These are phyloP conservation scores for Porites lutea DNA, from an alignment of 64 coral and sea anemone species.

Conservation along the genomic window DNA sequence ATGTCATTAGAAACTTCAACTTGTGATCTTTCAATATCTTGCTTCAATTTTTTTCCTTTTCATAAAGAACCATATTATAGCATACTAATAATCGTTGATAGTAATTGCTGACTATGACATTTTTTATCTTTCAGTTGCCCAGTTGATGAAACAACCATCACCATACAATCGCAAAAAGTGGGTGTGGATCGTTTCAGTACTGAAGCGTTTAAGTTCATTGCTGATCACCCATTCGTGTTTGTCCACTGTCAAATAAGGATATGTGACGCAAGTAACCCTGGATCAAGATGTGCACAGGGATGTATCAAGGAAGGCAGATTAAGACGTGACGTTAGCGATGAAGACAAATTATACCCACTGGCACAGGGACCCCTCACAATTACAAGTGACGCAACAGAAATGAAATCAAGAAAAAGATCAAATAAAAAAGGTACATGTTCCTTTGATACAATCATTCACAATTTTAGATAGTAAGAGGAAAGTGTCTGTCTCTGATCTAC, in stretches of 20 bases:
- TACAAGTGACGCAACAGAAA: not conserved
- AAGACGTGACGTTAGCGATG: not conserved
- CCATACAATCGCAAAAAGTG: not conserved
- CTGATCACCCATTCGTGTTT: constrained; percentile 27
- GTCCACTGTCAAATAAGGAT: constrained; percentile 9
- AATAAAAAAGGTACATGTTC: not conserved
- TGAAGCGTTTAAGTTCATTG: constrained; percentile 10
- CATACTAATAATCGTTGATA: too few relatives aligned
- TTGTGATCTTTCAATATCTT: too few relatives aligned
- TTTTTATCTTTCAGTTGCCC: not conserved
- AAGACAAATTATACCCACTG: not conserved
- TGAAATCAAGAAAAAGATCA: not conserved
- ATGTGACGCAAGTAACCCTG: not conserved
- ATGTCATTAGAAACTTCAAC: too few relatives aligned
- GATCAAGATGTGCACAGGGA: not conserved
- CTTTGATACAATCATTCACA: not conserved
- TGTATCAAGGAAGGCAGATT: not conserved
- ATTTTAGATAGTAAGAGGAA: too few relatives aligned
- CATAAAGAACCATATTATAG: too few relatives aligned
- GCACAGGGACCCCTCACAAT: not conserved
- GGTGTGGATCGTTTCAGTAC: not conserved
- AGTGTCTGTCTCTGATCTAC: too few relatives aligned
- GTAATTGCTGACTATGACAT: not conserved
- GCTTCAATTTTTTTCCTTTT: too few relatives aligned
- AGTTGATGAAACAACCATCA: not conserved